Base-by-base conservation (phyloP, 2,888 invertebrate species). In the Parnassius apollo region DNA sequence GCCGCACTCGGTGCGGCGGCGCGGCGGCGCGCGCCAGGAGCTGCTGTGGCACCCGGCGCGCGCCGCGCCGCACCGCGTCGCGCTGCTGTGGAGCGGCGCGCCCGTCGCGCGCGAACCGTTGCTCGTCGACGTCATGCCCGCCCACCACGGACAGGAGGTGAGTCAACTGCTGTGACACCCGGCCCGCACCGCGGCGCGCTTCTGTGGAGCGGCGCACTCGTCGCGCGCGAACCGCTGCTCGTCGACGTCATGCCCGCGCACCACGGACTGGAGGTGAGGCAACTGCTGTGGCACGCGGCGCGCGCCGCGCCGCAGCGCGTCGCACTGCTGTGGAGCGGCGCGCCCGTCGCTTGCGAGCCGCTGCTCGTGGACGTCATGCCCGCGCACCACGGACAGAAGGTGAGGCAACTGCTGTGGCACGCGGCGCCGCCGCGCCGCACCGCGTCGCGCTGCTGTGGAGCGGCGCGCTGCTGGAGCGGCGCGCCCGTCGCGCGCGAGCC, bases 381-480 rank as follows among this genome's bases (percentile, higher is more conserved):
- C n/a, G n/a, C n/a, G n/a, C n/a, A n/a, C n/a, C n/a, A n/a, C n/a
- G n/a, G n/a, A n/a, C n/a, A n/a, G n/a, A n/a, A n/a, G n/a, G n/a
- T n/a, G n/a, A n/a, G n/a, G n/a, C n/a, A n/a, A n/a, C 95, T 97
- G 42, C 94, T 96, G 65, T 98, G 98, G 88, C 97, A 97, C 81
- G 98, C 98, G 0, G 94, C 95, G 0, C 92, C 49, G 96, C 97
- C 1, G 96, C 98, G 25, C 96, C 97, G 2, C 98, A 99, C 83
- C 94, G 96, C 72, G 93, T 99, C 63, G 94, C 96, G 65, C 93
- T 98, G 58, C 94, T 95, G 71, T n/a, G n/a, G n/a, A n/a, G n/a
- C n/a, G n/a, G n/a, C n/a, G n/a, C n/a, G n/a, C n/a, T n/a, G n/a
- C n/a, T 98, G 97, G 88, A 98, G 98, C 83, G 97, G 96, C 55